Percentiles rank a stretch among this genome's conserved stretches.
Conservation (phyloP, 2,888 invertebrate species). For the Halocaridina rubra region DNA sequence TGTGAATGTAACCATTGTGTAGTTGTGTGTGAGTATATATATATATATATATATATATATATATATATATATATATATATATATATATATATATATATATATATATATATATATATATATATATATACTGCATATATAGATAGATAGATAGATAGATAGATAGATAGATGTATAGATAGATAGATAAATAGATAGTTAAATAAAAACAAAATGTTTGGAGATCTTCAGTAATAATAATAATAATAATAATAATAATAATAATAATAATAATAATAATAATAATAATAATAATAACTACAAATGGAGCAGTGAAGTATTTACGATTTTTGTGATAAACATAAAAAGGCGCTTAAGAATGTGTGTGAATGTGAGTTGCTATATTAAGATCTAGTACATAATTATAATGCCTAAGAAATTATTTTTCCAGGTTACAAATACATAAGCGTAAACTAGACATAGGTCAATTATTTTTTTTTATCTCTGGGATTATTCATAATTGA, state of each 20-base stretch:
- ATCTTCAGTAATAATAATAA: background rate
- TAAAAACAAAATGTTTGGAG: too few relatives aligned
- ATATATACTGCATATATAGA: too few relatives aligned
- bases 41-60: too few relatives aligned
- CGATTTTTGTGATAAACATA: background rate
- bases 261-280: background rate
- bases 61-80: background rate
- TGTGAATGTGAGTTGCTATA: background rate
- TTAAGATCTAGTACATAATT: background rate
- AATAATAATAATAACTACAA: background rate
- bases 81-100: background rate
- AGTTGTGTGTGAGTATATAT: too few relatives aligned
- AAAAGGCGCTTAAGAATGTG: background rate
- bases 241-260: background rate
- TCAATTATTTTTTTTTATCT: slow-evolving; percentile 1
- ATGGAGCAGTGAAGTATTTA: background rate
- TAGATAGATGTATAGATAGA: too few relatives aligned
- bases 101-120: slow-evolving; percentile 10
- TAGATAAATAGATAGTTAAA: too few relatives aligned
- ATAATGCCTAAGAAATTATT: background rate
- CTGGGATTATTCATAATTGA: background rate
- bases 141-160: too few relatives aligned
- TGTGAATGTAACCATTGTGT: too few relatives aligned
- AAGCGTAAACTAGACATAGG: background rate
- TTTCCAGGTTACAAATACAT: background rate